A percentile compares a stretch with the other conserved stretches of the same genome.
phyloP scores from a whole-genome alignment of 2,113 vertebrate genomes.

The Perccottus glenii region DNA sequence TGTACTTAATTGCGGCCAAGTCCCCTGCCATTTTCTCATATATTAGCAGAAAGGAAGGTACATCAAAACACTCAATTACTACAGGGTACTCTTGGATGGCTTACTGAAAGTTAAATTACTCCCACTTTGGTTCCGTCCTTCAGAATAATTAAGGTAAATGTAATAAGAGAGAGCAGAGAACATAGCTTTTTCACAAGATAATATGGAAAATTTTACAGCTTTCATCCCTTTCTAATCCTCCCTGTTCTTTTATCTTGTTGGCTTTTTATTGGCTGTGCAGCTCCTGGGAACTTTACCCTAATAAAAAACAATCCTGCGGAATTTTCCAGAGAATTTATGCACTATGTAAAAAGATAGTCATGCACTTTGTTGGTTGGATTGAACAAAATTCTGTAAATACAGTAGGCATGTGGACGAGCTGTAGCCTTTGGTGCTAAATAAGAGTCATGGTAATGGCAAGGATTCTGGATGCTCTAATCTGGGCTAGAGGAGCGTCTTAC shows the following conservation, averaged over 20 bases:
- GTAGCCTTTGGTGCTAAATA: constrained; percentile 20
- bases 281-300: constrained; percentile 83
- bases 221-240: constrained; percentile 81
- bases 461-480: not conserved
- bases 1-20: constrained; percentile 48
- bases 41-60: constrained; percentile 39
- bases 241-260: constrained; percentile 82
- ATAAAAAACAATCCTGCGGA: constrained; percentile 81
- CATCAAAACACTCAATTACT: constrained; percentile 40
- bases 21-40: constrained; percentile 16
- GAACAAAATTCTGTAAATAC: constrained; percentile 35
- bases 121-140: constrained; percentile 58
- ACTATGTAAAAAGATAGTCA: constrained; percentile 73
- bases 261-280: constrained; percentile 81
- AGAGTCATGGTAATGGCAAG: constrained; percentile 12
- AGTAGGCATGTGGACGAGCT: not conserved
- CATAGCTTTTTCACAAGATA: constrained; percentile 79
- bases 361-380: constrained; percentile 57
- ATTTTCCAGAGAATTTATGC: constrained; percentile 81
- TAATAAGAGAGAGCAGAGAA: constrained; percentile 72
- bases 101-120: constrained; percentile 57
- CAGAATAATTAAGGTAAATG: constrained; percentile 75
- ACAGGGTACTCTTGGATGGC: constrained; percentile 29
- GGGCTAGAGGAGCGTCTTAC: too few species aligned
- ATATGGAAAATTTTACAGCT: constrained; percentile 84